Base-by-base conservation (phyloP, 2,888 invertebrate species). In the Chymomyza fuscimana region DNA sequence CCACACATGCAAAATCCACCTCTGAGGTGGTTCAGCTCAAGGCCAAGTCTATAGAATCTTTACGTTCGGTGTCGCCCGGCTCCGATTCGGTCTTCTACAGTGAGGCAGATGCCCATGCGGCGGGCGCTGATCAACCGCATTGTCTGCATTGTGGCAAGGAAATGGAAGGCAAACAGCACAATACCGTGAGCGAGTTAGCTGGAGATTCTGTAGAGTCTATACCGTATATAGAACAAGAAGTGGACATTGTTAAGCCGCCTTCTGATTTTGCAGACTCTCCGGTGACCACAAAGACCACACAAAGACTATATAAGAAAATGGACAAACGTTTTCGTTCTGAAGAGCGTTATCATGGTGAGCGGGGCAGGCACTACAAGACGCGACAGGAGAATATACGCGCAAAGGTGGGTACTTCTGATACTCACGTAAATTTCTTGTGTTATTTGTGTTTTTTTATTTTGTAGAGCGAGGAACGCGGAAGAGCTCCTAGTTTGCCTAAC, bases 81-180 rank as follows among this genome's bases (percentile, higher is more conserved):
- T 97, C 97, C 77, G 97, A 97, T 91, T 97, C 96, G 69, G 97
- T 97, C 32, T 97, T 97, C 92, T 97, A 96, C 92, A 96, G 96
- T 88, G 96, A 96, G 91, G 94, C 94, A 12, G 95, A 94, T 90
- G 89, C 89, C 10, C 95, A 94, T 90, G 89, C 87, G 40, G 89
- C 88, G 22, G 93, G 92, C 73, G 92, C 92, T 36, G 93, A 93
- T 69, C 93, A 93, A 75, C 94, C 95, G 1, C 96, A 96, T 89
- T 97, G 97, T 89, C 93, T 96, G 72, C 96, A 96, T 89, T 97
- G 97, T 88, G 96, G 96, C 67, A 95, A 96, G 91, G 96, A 96
- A 92, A 95, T 95, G 69, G 94, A 94, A 87, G 94, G 94, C 63
- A 92, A 94, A 25, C 93, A 93, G 51, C 87, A 83, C 40, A 87